Base-by-base conservation (phyloP, 1,140 invertebrate species). In the Drosophila bocqueti region DNA sequence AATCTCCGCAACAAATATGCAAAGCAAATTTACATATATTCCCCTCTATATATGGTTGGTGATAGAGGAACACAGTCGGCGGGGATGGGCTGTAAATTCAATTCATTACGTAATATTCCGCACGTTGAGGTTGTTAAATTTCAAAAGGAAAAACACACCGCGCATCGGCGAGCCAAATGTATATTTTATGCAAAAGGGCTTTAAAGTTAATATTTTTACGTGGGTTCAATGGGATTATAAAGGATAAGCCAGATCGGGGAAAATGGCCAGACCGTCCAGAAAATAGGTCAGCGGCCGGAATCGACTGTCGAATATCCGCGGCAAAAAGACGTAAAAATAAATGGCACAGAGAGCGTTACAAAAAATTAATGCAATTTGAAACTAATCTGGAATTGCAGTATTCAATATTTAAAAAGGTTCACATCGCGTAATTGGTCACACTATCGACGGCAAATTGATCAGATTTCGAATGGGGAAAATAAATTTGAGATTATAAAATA, bases 201-300 rank as follows among this genome's bases (percentile, higher is more conserved):
- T 76, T 76, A 76, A 76, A 76, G 74, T 76, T 76, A 76, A 67
- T 76, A 76, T 67, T 76, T 76, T 67, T 67, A 76, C 73, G 74
- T 18, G 21, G 55, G 47, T 76, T 76, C 74, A 76, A 61, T 73
- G 71, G 46, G 55, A 73, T 74, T 74, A 74, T 43, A 36, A 16
- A 11, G 67, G 71, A 74, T 74, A 59, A 74, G 40, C 54, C 46
- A 15, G 67, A 61, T 43, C 71, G 55, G 45, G 26, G 42, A 13
- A 52, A 61, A 73, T 24, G 29, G 31, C 60, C 16, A 43, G 24
- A 13, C 13, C 4, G 34, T 40, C 8, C 31, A 7, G 46, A 50
- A 72, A 72, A 52, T 74, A 61, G 71, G 71, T 74, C 71, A 73
- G 31, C 5, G 21, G 29, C n/a, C 18, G 26, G 47, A 26, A 34